Base-by-base conservation (phyloP, 2,888 invertebrate species). In the Ceratothoa steindachneri region DNA sequence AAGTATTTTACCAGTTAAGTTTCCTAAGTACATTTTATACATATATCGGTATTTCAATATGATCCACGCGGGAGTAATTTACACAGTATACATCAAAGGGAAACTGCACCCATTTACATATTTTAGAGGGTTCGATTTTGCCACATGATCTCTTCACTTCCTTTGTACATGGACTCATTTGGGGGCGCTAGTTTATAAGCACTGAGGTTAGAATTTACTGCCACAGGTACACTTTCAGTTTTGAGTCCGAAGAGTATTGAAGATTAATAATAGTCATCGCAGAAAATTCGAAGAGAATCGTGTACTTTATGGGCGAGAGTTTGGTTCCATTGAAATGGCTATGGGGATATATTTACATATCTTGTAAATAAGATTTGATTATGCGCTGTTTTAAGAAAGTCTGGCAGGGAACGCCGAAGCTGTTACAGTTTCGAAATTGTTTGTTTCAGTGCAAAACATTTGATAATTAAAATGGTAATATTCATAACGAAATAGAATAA, bases 401-500 rank as follows among this genome's bases (percentile, higher is more conserved):
- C 19, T 15, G 24, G 19, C 12, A 60, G 12, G 22, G 24, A 60
- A 51, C 19, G 15, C n/a, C 15, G 12, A 60, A 60, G 27, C n/a
- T 24, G 19, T 60, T 60, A 60, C 60, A 22, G 12, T n/a, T n/a
- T 24, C 22, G 27, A 24, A 60, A 60, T 24, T 12, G 27, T 24
- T 24, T 24, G 24, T n/a, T 24, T 12, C 24, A 24, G 60, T 60
- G 60, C 19, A 24, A 60, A 60, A 60, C 24, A 22, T 60, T 67
- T 28, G 22, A 5, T 22, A n/a, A 12, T 66, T 9, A 30, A n/a
- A n/a, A 12, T 66, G 22, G 22, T 30, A n/a, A 30, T 30, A 4
- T n/a, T 24, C 9, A 9, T 24, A 60, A 67, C 67, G 67, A 67
- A 67, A 41, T 24, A 60, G 12, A 60, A 60, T 24, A 60, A 60